Percentiles rank a stretch among this genome's conserved stretches.
Conservation (phyloP, 2,888 invertebrate species). For the Drosophila neonasuta region DNA sequence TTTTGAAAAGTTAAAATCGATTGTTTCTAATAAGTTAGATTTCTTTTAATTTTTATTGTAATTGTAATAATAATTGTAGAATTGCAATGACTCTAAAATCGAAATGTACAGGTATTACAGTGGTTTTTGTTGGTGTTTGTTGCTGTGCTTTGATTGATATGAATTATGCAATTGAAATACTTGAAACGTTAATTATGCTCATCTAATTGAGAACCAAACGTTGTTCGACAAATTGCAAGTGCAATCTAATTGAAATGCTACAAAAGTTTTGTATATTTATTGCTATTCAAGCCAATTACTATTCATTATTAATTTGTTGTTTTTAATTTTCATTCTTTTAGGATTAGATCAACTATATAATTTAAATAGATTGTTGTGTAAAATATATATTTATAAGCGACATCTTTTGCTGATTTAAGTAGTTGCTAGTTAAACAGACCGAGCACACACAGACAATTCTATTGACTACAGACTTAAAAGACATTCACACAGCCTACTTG, state of each 20-base stretch:
- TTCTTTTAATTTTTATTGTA: constrained; percentile 33
- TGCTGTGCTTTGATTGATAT: constrained; percentile 52
- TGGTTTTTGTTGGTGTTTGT: constrained; percentile 20
- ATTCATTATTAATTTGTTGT: constrained; percentile 33
- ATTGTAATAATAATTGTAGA: constrained; percentile 43
- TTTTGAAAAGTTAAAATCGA: constrained; percentile 13
- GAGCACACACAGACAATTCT: constrained; percentile 32
- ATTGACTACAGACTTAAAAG: constrained; percentile 53
- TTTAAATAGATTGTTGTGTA: constrained; percentile 34
- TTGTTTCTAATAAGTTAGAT: constrained; percentile 24
- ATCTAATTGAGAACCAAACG: constrained; percentile 27
- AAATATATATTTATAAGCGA: constrained; percentile 36
- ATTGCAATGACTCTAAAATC: constrained; percentile 56
- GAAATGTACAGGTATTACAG: constrained; percentile 61
- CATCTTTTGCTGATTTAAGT: constrained; percentile 22
- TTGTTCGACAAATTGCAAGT: constrained; percentile 35
- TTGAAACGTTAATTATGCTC: constrained; percentile 26
- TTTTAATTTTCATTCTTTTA: not conserved
- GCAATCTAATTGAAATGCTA: constrained; percentile 55
- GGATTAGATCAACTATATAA: constrained; percentile 42
- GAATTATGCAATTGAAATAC: constrained; percentile 51
- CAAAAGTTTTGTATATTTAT: constrained; percentile 33
- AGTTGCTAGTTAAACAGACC: constrained; percentile 29
- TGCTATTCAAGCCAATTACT: constrained; percentile 48
- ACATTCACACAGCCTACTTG: constrained; percentile 70